Conservation (phyloP, 2,113 vertebrate genomes). For the Bothrops jararaca region DNA sequence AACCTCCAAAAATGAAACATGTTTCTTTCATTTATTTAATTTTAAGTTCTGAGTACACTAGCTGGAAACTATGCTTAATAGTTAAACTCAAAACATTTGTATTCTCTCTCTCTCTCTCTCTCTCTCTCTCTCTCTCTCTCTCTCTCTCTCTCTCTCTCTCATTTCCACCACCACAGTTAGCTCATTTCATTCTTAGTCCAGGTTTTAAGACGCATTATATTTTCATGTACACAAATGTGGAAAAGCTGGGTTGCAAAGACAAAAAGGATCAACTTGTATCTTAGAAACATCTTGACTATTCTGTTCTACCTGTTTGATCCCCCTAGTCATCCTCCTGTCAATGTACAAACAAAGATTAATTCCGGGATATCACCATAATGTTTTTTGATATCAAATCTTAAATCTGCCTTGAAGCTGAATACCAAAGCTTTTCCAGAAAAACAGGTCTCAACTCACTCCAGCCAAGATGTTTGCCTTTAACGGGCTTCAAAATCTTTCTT, state of each 20-base stretch:
- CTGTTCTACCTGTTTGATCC: conserved; percentile 30
- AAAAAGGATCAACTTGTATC: conserved; percentile 44
- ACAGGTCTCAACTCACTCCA: background rate
- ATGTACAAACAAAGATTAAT: background rate
- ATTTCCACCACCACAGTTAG: conserved; percentile 37
- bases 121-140: conserved; percentile 38
- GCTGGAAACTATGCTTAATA: conserved; percentile 80
- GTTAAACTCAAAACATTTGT: conserved; percentile 80
- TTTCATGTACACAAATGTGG: conserved; percentile 48
- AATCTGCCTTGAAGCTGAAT: background rate
- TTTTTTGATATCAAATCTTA: conserved; percentile 1
- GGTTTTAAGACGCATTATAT: conserved; percentile 54
- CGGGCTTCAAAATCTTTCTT: conserved; percentile 27
- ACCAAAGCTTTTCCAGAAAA: background rate
- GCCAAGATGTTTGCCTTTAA: background rate
- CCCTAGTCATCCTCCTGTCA: background rate
- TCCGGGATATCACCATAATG: conserved; percentile 31
- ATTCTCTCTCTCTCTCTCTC: conserved; percentile 62
- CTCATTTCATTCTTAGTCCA: conserved; percentile 53
- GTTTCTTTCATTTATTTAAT: conserved; percentile 82
- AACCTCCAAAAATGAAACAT: conserved; percentile 72
- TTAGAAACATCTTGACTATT: conserved; percentile 35
- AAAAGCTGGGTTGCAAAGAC: conserved; percentile 51
- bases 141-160: conserved; percentile 57
- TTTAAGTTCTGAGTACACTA: conserved; percentile 76